A percentile compares a stretch with the other conserved stretches of the same genome.
These are phyloP conservation scores for Panagrolaimus sp. DNA, from an alignment of 1,140 invertebrate species.

Conservation along the genomic window DNA sequence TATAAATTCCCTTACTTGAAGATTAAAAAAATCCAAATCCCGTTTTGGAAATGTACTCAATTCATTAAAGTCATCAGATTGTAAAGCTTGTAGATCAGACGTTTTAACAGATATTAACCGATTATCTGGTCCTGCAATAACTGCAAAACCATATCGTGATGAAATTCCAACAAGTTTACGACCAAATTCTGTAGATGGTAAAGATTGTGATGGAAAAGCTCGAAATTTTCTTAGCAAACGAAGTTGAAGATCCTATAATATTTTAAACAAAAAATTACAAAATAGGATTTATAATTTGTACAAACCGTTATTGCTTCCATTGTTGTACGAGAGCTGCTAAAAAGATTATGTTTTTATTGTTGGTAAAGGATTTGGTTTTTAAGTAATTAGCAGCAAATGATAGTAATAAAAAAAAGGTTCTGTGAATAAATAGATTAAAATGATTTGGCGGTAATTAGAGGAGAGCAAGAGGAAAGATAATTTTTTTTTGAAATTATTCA, in stretches of 20 bases:
- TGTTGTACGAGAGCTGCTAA: too few species aligned
- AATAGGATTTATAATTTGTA: too few species aligned
- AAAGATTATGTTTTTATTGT: too few species aligned
- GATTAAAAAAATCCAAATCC: constrained; percentile 6
- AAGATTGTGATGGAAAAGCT: not conserved
- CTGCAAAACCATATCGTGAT: constrained; percentile 2
- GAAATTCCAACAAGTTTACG: not conserved
- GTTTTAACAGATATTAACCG: not conserved
- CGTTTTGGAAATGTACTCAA: not conserved
- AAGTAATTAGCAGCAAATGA: too few species aligned
- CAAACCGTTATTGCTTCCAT: too few species aligned
- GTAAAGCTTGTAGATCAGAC: not conserved
- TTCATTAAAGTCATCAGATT: not conserved
- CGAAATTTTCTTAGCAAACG: not conserved
- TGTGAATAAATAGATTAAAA: too few species aligned
- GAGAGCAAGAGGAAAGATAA: too few species aligned
- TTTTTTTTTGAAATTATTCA: too few species aligned
- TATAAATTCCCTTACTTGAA: constrained; percentile 13
- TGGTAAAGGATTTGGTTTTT: too few species aligned
- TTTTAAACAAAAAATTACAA: not conserved
- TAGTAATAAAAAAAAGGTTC: too few species aligned
- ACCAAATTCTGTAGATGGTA: not conserved
- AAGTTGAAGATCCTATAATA: constrained; percentile 11
- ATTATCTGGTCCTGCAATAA: not conserved
- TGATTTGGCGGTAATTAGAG: too few species aligned